These are phyloP conservation scores for Oceanodroma tethys DNA, from an alignment of 2,113 vertebrate species.

Conservation along the genomic window DNA sequence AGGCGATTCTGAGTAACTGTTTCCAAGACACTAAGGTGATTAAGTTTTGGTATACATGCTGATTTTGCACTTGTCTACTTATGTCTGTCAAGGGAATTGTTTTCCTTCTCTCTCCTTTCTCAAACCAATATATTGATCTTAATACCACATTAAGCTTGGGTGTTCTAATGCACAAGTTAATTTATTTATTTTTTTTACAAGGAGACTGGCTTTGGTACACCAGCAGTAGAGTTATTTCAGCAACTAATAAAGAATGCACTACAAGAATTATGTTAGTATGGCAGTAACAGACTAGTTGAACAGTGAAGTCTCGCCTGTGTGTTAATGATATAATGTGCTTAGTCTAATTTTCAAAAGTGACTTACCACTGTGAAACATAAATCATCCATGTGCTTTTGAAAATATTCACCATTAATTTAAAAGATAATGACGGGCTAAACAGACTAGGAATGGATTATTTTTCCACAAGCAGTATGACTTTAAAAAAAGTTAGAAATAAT, in stretches of 20 bases:
- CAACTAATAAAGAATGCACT: background rate
- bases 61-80: conserved; percentile 1
- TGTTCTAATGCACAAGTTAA: background rate
- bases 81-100: background rate
- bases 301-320: background rate
- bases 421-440: background rate
- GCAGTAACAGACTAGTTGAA: background rate
- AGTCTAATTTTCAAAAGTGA: background rate
- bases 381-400: background rate
- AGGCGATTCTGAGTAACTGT: background rate
- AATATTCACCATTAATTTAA: background rate
- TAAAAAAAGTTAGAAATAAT: background rate
- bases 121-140: background rate
- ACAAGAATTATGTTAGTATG: background rate
- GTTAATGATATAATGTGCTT: background rate
- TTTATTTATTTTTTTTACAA: background rate
- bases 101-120: background rate
- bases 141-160: background rate
- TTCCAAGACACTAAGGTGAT: background rate
- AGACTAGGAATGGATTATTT: background rate
- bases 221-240: background rate
- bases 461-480: background rate
- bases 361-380: background rate
- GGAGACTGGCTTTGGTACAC: background rate
- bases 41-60: background rate